Evolutionary conservation across 2,113 vertebrate genomes (phyloP).

Genomic region (Mandrillus leucophaeus): DNA sequence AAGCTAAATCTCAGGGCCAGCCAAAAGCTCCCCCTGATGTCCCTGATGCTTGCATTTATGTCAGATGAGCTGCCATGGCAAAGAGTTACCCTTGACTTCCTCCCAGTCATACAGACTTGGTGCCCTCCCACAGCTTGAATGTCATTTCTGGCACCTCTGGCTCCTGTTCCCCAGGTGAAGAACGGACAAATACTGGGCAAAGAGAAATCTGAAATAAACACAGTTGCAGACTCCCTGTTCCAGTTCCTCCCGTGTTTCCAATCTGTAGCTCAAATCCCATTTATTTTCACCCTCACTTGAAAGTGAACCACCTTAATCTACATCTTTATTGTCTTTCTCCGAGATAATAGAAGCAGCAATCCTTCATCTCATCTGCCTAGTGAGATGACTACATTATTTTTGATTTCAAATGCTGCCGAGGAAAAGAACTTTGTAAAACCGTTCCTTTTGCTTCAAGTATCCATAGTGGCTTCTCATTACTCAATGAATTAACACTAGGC

Average conservation of each 20-base stretch:
- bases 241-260: not conserved
- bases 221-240: not conserved
- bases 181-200: not conserved
- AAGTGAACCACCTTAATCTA: not conserved
- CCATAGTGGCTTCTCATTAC: not conserved
- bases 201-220: not conserved
- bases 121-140: not conserved
- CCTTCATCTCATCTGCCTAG: not conserved
- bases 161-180: not conserved
- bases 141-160: not conserved
- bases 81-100: not conserved
- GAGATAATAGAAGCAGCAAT: not conserved
- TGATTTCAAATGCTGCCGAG: not conserved
- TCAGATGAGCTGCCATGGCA: not conserved
- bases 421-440: not conserved
- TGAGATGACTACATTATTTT: not conserved
- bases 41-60: not conserved
- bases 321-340: not conserved
- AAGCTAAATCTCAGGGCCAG: not conserved
- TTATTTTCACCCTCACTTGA: not conserved
- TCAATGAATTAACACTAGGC: not conserved
- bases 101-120: no score
- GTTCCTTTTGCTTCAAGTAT: not conserved
- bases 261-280: not conserved
- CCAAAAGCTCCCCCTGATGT: not conserved